These are phyloP conservation scores for Podilymbus podiceps DNA, from an alignment of 2,113 vertebrate species.

Conservation along the genomic window DNA sequence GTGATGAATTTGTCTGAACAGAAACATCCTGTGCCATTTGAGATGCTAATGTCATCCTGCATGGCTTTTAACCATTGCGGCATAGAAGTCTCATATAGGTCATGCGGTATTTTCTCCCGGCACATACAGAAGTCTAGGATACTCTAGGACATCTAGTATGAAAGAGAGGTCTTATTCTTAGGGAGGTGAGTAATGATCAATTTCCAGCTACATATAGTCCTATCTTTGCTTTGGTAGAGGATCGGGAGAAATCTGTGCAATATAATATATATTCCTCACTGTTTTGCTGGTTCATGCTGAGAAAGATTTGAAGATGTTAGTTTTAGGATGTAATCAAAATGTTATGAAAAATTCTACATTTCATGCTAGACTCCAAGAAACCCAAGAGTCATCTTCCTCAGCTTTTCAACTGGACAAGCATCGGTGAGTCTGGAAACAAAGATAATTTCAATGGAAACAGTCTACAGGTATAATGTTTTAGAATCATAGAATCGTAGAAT, in stretches of 20 bases:
- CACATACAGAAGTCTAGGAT: neutral
- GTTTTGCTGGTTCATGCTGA: neutral
- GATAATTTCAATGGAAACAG: neutral
- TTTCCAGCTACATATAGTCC: neutral
- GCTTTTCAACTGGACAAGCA: neutral
- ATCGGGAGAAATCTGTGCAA: neutral
- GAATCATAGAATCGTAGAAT: no score
- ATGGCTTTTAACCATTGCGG: neutral
- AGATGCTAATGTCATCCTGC: neutral
- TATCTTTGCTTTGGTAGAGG: neutral
- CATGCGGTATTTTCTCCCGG: fast-evolving
- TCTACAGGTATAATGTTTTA: neutral
- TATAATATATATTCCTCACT: neutral
- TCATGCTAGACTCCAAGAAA: neutral
- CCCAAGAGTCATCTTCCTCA: neutral
- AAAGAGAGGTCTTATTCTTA: neutral
- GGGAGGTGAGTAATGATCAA: neutral
- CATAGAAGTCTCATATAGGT: neutral
- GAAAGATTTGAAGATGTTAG: neutral
- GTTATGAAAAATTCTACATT: neutral
- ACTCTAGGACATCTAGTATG: neutral
- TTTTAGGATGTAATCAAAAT: neutral
- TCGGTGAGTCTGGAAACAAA: neutral
- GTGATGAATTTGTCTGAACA: neutral
- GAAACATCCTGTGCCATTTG: neutral